Evolutionary conservation across 1,140 invertebrate species (phyloP).

Genomic region (Probaryconus sp.): DNA sequence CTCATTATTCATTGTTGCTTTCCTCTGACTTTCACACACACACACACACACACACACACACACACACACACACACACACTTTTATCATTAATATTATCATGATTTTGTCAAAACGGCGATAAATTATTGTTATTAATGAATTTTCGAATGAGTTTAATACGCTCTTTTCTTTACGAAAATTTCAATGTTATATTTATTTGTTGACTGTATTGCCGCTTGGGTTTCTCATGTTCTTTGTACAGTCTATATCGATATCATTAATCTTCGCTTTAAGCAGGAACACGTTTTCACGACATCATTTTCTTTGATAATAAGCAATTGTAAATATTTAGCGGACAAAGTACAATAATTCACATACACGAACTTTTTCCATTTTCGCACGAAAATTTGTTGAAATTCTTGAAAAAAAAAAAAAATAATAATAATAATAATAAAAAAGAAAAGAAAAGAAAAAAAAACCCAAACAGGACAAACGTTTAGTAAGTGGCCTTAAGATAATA

Average conservation of each 20-base stretch:
- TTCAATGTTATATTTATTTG: slow-evolving; percentile 40
- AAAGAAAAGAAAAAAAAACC: slow-evolving; percentile 21
- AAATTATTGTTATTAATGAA: slow-evolving; percentile 29
- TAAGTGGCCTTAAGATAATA: slow-evolving; percentile 57
- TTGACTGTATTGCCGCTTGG: slow-evolving; percentile 21
- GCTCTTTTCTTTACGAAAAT: slow-evolving; percentile 21
- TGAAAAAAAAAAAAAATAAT: too few relatives aligned
- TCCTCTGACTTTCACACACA: too few relatives aligned
- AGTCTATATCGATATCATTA: slow-evolving; percentile 6
- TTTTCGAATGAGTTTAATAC: slow-evolving; percentile 19
- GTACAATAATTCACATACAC: slow-evolving; percentile 27
- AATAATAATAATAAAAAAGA: too few relatives aligned
- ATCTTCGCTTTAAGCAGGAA: slow-evolving; percentile 8
- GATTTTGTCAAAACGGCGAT: slow-evolving; percentile 19
- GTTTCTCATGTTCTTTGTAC: slow-evolving; percentile 18
- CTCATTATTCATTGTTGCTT: slow-evolving; percentile 2
- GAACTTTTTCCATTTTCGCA: slow-evolving; percentile 30
- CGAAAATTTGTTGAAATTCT: slow-evolving; percentile 25
- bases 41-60: not conserved
- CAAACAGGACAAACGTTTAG: slow-evolving; percentile 44
- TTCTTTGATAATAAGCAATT: slow-evolving; percentile 2
- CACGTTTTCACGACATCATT: slow-evolving; percentile 14
- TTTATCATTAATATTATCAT: slow-evolving; percentile 33
- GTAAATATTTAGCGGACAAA: slow-evolving; percentile 38
- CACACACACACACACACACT: not conserved